Evolutionary conservation across 2,113 vertebrate species (phyloP).

Genomic region (Canis aureus): DNA sequence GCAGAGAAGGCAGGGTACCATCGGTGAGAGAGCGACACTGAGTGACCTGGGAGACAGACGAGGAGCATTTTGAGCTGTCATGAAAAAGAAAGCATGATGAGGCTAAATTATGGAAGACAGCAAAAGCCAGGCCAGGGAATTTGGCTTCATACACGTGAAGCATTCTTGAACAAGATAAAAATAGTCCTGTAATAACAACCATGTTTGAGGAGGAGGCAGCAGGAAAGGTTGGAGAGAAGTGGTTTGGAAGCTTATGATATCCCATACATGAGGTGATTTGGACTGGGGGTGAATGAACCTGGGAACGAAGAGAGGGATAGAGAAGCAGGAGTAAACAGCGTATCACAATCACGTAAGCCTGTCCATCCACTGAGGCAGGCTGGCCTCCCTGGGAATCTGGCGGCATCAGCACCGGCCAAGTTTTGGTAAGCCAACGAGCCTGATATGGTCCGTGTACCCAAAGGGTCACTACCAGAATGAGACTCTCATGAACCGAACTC

Average conservation of each 20-base stretch:
- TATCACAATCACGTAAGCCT: not conserved
- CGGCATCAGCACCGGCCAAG: not conserved
- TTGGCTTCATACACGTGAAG: fast-evolving
- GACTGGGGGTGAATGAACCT: not conserved
- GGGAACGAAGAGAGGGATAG: fast-evolving
- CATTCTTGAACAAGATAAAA: not conserved
- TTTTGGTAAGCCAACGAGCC: not conserved
- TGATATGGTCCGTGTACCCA: not conserved
- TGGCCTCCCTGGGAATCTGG: not conserved
- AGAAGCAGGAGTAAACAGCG: not conserved
- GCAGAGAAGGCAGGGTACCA: fast-evolving
- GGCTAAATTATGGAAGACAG: not conserved
- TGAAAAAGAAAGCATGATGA: not conserved
- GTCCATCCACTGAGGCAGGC: not conserved
- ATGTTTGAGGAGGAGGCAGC: not conserved
- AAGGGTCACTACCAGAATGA: not conserved
- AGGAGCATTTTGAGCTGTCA: not conserved
- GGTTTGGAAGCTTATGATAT: not conserved
- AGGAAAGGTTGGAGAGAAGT: not conserved
- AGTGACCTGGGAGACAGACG: not conserved
- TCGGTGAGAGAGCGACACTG: too few species aligned
- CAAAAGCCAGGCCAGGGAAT: not conserved
- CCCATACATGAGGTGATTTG: fast-evolving
- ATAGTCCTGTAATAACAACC: not conserved
- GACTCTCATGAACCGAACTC: not conserved